A percentile compares a stretch with the other conserved stretches of the same genome.
These are phyloP conservation scores for Diplogasteroides magnus DNA, from an alignment of 1,140 invertebrate species.

Conservation along the genomic window DNA sequence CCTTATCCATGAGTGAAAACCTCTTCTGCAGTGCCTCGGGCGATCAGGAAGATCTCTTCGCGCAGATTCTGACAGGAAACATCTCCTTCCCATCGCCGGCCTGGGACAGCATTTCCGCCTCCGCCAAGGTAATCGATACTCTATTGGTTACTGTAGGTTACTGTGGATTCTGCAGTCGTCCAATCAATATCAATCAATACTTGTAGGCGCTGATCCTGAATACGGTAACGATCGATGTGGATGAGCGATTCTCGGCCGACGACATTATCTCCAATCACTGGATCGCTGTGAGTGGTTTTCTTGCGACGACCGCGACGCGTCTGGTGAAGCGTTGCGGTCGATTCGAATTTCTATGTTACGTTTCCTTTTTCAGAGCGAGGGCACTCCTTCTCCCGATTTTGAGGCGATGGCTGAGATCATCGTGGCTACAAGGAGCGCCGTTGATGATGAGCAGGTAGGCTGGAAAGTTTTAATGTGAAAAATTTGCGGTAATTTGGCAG, in stretches of 20 bases:
- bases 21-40: conserved; percentile 16
- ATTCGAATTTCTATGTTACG: background rate
- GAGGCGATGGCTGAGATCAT: conserved; percentile 30
- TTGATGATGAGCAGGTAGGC: conserved; percentile 10
- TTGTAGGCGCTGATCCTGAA: conserved; percentile 25
- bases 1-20: no score
- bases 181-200: no score
- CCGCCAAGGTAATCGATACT: background rate
- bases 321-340: no score
- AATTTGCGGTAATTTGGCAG: background rate
- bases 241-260: conserved; percentile 23
- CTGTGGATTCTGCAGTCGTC: background rate
- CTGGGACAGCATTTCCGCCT: conserved; percentile 18
- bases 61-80: conserved; percentile 24
- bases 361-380: conserved; percentile 21
- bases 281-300: conserved; percentile 28
- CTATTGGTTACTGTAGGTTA: background rate
- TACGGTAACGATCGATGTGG: conserved; percentile 21
- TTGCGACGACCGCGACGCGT: no score
- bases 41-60: conserved; percentile 28
- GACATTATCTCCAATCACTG: conserved; percentile 19
- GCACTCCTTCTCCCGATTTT: conserved; percentile 17
- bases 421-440: conserved; percentile 17
- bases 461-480: background rate
- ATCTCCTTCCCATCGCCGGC: conserved; percentile 33